Percentiles rank a stretch among this genome's conserved stretches.
phyloP scores from a whole-genome alignment of 2,797 vertebrate species.

The Sorex maritimensis region DNA sequence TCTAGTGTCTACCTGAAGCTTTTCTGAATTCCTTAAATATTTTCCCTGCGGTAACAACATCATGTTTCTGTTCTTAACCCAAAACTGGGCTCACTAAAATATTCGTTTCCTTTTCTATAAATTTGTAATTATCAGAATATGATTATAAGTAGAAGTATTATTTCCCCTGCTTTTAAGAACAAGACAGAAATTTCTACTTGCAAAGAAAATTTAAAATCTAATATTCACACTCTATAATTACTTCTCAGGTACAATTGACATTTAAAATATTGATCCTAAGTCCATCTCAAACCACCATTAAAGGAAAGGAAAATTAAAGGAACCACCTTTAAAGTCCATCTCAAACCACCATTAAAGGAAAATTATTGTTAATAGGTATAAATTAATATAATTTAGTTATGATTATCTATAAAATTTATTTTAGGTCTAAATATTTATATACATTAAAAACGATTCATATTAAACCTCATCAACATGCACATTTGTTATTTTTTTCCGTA shows the following conservation, averaged over 20 bases:
- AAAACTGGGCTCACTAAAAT: neutral
- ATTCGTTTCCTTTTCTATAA: conserved; percentile 33
- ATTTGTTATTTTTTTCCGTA: too few relatives aligned
- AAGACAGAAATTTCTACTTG: neutral
- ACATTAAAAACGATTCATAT: neutral
- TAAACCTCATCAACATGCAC: too few relatives aligned
- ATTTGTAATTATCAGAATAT: neutral
- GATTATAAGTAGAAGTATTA: conserved; percentile 12
- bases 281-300: neutral
- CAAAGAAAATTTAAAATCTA: conserved; percentile 16
- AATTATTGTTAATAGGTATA: neutral
- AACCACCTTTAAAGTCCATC: too few relatives aligned
- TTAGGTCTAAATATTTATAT: neutral
- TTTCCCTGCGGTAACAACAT: neutral
- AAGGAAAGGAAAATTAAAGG: too few relatives aligned
- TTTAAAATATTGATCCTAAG: conserved; percentile 23
- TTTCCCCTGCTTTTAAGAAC: neutral
- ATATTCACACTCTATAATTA: neutral
- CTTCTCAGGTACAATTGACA: conserved; percentile 28
- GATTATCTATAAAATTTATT: neutral
- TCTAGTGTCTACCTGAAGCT: neutral
- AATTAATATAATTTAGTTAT: too few relatives aligned
- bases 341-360: neutral
- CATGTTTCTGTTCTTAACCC: neutral
- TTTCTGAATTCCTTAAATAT: conserved; percentile 5